Percentiles rank a stretch among this genome's conserved stretches.
Evolutionary conservation across 2,888 invertebrate species (phyloP).

Genomic region (Sphaerophoria rueppellii): DNA sequence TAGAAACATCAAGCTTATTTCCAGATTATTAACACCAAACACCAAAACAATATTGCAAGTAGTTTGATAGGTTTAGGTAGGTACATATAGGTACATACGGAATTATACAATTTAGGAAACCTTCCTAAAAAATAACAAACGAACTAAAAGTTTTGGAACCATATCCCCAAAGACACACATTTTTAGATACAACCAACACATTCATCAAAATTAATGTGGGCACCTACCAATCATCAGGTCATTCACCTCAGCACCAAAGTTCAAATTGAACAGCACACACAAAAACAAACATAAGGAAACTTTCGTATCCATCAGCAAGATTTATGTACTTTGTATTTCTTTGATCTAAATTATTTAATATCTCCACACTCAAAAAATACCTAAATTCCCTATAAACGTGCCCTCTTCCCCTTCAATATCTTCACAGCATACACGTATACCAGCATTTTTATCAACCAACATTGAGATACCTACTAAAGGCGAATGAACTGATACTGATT

Average conservation of each 20-base stretch:
- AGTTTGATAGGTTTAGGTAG: too few relatives aligned
- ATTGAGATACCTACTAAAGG: slow-evolving; percentile 8
- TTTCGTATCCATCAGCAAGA: background rate
- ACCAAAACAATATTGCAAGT: too few relatives aligned
- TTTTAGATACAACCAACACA: slow-evolving; percentile 3
- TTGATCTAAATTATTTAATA: slow-evolving; percentile 50
- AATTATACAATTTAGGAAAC: too few relatives aligned
- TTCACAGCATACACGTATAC: background rate
- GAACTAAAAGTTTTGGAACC: background rate
- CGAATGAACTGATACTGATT: slow-evolving; percentile 56
- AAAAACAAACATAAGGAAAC: slow-evolving; percentile 13
- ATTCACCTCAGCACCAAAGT: slow-evolving; percentile 25
- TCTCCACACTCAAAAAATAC: slow-evolving; percentile 15
- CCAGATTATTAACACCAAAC: too few relatives aligned
- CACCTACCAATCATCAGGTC: slow-evolving; percentile 7
- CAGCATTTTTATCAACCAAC: background rate
- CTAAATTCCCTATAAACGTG: slow-evolving; percentile 1
- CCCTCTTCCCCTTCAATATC: background rate
- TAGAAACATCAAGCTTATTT: too few relatives aligned
- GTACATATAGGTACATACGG: too few relatives aligned
- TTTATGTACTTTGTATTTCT: slow-evolving; percentile 48
- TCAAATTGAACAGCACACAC: background rate
- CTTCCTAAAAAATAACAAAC: background rate
- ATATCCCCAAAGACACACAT: background rate
- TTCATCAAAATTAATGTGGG: slow-evolving; percentile 6